Evolutionary conservation across 2,888 invertebrate species (phyloP).

Genomic region (Chrysomela aeneicollis): DNA sequence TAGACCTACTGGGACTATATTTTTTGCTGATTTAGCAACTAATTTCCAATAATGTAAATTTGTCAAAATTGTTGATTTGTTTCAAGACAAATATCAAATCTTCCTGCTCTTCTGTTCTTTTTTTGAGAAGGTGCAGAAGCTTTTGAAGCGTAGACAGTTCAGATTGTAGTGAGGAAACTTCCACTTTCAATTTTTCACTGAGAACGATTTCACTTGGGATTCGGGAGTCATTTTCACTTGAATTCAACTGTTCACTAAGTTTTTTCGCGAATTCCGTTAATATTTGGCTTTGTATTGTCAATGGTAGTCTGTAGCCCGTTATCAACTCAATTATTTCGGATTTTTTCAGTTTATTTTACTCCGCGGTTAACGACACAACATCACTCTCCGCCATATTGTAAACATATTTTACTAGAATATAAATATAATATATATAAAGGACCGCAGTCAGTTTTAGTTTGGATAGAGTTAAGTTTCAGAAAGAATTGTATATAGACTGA

Average conservation of each 20-base stretch:
- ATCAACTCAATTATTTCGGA: conserved; percentile 1
- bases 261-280: background rate
- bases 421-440: too few relatives aligned
- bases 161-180: background rate
- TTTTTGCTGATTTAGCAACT: too few relatives aligned
- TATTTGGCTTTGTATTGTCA: background rate
- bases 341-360: conserved; percentile 1
- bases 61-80: conserved; percentile 7
- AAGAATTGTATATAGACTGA: too few relatives aligned
- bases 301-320: too few relatives aligned
- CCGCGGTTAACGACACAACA: background rate
- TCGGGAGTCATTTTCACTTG: too few relatives aligned
- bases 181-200: background rate
- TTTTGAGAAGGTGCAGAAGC: background rate
- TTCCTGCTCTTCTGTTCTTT: background rate
- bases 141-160: background rate
- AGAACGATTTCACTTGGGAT: background rate
- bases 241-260: background rate
- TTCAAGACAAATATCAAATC: conserved; percentile 1
- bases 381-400: background rate
- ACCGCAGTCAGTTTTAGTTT: too few relatives aligned
- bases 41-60: too few relatives aligned
- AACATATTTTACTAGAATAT: too few relatives aligned
- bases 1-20: too few relatives aligned
- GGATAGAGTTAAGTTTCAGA: too few relatives aligned